Base-by-base conservation (phyloP, 1,140 invertebrate species). In the Protaetia brevitarsis region DNA sequence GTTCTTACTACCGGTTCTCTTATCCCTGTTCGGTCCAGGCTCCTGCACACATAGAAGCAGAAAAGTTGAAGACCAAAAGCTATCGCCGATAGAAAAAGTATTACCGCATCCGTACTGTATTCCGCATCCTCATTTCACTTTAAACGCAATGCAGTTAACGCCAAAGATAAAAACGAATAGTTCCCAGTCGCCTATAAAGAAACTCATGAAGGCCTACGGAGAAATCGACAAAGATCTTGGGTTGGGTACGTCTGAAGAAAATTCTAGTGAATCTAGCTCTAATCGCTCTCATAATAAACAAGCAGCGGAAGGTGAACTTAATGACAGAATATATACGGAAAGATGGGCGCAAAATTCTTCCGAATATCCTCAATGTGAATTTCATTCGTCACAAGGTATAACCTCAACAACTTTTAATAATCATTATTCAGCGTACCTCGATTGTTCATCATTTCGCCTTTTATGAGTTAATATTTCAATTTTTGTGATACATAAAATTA, bases 1-100 rank as follows among this genome's bases (percentile, higher is more conserved):
- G 0, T 88, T 98, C 69, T 82, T 99, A 1, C 81, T 98, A 6
- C 96, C 97, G 0, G 96, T 98, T 0, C 79, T 98, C 0, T 78
- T 99, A 0, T 97, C 95, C 0, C 78, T 95, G 0, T 93, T 94
- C 67, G 92, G 92, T 0, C 92, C 93, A 0, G 89, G 89, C 0
- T 89, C 90, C 0, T 93, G 89, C 69, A 81, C 79, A 0, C 82
- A 80, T 37, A 72, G 78, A 68, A 74, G n/a, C n/a, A n/a, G 83
- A 7, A 80, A 85, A 0, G 69, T 79, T 0, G 76, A 79, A 0
- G 76, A 80, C 2, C 79, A 83, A 31, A 86, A 86, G 74, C 77
- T 84, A 72, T 82, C 82, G 0, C 82, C 81, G 70, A 81, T 85
- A 16, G 86, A 88, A 73, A 88, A 87, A 76, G 78, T 80, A 11